phyloP scores from a whole-genome alignment of 2,888 invertebrate genomes.

The Aromia moschata region DNA sequence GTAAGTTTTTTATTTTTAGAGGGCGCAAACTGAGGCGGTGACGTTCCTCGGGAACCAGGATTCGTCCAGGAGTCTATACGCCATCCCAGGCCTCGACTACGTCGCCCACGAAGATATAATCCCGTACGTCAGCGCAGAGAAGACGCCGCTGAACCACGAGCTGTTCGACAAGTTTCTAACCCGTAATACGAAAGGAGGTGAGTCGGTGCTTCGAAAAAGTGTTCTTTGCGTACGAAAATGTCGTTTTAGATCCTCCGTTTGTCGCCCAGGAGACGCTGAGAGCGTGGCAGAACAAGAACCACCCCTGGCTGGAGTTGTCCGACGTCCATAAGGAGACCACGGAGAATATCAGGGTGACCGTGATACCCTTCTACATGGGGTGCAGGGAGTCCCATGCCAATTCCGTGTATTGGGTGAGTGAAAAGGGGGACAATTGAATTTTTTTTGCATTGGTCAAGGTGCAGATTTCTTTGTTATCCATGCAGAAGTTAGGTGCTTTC shows the following conservation, averaged over 20 bases:
- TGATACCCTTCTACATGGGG: constrained; percentile 99
- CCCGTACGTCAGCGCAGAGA: constrained; percentile 90
- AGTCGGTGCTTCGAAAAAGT: too few species aligned
- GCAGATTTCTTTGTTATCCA: too few species aligned
- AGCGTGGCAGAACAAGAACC: constrained; percentile 97
- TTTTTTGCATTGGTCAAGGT: too few species aligned
- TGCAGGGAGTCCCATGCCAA: constrained; percentile 90
- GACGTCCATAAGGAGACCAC: constrained; percentile 98
- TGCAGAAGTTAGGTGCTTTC: not conserved
- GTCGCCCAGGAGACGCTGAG: constrained; percentile 87
- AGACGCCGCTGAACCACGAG: constrained; percentile 92
- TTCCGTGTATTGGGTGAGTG: constrained; percentile 88
- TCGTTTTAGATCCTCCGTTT: constrained; percentile 79
- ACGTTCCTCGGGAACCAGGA: constrained; percentile 97
- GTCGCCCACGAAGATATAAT: constrained; percentile 98
- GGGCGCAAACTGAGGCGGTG: constrained; percentile 98
- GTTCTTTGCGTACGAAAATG: too few species aligned
- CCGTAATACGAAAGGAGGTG: constrained; percentile 80
- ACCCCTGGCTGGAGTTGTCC: constrained; percentile 95
- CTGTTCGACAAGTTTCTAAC: constrained; percentile 94
- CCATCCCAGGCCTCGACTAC: constrained; percentile 97
- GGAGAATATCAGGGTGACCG: constrained; percentile 94
- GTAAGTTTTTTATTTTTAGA: constrained; percentile 68
- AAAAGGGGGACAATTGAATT: too few species aligned
- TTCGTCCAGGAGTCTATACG: constrained; percentile 92